Evolutionary conservation across 2,888 invertebrate genomes (phyloP), one percentile per base, ranked within the genome.

Genomic region (Epinotia ramella): DNA sequence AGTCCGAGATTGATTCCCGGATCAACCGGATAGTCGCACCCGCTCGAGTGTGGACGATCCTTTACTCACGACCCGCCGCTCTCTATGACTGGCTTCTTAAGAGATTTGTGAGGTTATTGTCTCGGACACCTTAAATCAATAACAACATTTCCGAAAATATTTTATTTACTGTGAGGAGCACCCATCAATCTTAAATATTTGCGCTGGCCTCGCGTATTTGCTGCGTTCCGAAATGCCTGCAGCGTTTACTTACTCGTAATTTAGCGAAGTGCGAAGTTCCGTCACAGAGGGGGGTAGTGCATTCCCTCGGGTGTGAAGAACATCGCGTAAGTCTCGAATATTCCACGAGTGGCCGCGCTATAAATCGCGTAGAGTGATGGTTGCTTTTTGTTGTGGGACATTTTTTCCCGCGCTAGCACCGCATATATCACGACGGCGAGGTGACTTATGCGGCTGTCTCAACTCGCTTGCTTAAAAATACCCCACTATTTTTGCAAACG

Each of bases 381-480:
- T 87, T 81, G 85, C 86, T 93, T 94, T 93, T 92, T 92, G 89
- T 88, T 85, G 86, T 82, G 87, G 90, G 93, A 93, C 93, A 94
- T 93, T 94, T 94, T 93, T 94, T 94, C 93, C 92, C 92, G 93
- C 93, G 92, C 92, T 91, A 91, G 91, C 87, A 82, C 83, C 84
- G 84, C 90, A 92, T 94, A 91, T 93, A 93, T 94, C 93, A 93
- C 91, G 82, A 80, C 81, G 80, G 77, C 82, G 78, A 84, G 86
- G 90, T 91, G 91, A 91, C 91, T 91, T 91, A 91, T 91, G 90
- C 87, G 85, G 83, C 83, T 79, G 86, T 84, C 83, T 82, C 81
- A 78, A 71, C 76, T 73, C 67, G 76, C 78, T 82, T 83, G 82
- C 84, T 84, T 83, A 82, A 83, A 86, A 85, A 87, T 86, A 84